These are phyloP conservation scores for Oncorhynchus nerka DNA, from an alignment of 2,113 vertebrate species.

Conservation along the genomic window DNA sequence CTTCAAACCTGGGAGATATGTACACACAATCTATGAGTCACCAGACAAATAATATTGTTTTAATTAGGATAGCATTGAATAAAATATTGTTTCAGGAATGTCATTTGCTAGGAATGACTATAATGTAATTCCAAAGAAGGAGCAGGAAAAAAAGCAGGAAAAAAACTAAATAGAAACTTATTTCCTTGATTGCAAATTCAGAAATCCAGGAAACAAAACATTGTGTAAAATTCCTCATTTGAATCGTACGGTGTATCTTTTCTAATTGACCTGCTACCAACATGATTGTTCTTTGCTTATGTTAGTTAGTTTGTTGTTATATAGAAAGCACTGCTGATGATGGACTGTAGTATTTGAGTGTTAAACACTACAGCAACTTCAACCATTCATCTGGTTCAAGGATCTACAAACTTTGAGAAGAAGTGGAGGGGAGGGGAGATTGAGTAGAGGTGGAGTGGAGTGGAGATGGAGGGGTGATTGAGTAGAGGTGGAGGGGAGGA, in stretches of 20 bases:
- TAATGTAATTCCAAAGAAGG: slow-evolving; percentile 26
- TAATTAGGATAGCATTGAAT: slow-evolving; percentile 15
- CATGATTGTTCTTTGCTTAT: too few relatives aligned
- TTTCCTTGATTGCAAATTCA: background rate
- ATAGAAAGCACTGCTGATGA: too few relatives aligned
- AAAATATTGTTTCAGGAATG: slow-evolving; percentile 33
- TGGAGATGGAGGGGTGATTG: too few relatives aligned
- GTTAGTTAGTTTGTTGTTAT: too few relatives aligned
- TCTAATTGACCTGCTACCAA: too few relatives aligned
- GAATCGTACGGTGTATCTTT: too few relatives aligned
- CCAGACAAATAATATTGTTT: slow-evolving; percentile 20
- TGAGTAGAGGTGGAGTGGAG: too few relatives aligned
- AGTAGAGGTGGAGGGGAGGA: background rate
- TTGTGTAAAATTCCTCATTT: background rate
- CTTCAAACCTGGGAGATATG: background rate
- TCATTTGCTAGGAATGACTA: slow-evolving; percentile 47
- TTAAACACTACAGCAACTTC: too few relatives aligned
- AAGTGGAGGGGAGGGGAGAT: background rate
- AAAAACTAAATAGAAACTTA: background rate
- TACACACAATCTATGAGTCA: background rate
- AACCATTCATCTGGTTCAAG: background rate
- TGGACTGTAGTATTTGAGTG: too few relatives aligned
- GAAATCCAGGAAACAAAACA: background rate
- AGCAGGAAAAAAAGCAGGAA: background rate
- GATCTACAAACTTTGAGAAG: background rate